phyloP scores from a whole-genome alignment of 2,113 vertebrate genomes.

The Proteles cristata region DNA sequence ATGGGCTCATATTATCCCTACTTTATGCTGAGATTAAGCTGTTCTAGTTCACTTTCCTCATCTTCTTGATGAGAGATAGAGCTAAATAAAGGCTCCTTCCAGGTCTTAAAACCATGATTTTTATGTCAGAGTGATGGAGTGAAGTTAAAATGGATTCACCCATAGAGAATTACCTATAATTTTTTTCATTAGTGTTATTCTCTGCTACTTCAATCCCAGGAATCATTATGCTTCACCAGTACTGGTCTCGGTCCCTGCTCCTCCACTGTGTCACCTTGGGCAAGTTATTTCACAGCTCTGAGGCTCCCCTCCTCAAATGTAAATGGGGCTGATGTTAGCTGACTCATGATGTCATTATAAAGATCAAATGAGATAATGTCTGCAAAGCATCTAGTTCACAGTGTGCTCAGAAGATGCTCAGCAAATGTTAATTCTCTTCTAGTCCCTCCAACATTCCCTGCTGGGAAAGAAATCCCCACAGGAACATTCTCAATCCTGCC shows the following conservation, averaged over 20 bases:
- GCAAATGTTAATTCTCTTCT: background rate
- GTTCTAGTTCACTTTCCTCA: background rate
- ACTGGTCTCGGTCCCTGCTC: background rate
- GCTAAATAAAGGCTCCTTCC: constrained; percentile 29
- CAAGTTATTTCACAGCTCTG: background rate
- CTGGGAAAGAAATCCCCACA: background rate
- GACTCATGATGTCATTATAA: constrained; percentile 50
- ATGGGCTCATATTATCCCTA: background rate
- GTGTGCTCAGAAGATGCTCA: background rate
- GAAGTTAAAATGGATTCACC: constrained; percentile 2
- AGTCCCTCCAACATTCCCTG: background rate
- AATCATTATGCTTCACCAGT: background rate
- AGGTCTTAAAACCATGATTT: constrained; percentile 24
- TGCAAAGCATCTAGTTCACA: background rate
- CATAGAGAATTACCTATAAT: constrained; percentile 20
- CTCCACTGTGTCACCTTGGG: constrained; percentile 50
- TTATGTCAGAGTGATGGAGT: background rate
- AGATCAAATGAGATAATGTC: constrained; percentile 76
- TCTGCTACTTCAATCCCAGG: background rate
- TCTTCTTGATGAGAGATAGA: background rate
- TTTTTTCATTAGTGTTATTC: background rate
- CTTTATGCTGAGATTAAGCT: background rate
- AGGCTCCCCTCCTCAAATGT: background rate
- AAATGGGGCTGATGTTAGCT: constrained; percentile 8
- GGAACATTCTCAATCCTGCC: background rate